Evolutionary conservation across 2,888 invertebrate genomes (phyloP).

Genomic region (Drosophila austrosaltans): DNA sequence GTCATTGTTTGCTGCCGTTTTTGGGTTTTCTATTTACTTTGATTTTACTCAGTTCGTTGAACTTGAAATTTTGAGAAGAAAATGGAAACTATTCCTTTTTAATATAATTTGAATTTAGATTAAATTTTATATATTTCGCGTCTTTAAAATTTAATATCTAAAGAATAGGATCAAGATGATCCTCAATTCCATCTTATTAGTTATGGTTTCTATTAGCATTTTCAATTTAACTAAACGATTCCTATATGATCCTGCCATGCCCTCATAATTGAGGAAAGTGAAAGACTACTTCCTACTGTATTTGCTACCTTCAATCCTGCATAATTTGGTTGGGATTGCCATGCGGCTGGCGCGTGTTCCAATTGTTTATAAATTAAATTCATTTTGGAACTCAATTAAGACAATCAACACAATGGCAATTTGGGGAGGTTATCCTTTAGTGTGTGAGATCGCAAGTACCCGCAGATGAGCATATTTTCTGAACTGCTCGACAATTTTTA

Average conservation of each 20-base stretch:
- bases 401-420: slow-evolving; percentile 52
- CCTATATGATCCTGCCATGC: slow-evolving; percentile 45
- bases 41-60: slow-evolving; percentile 13
- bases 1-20: slow-evolving; percentile 11
- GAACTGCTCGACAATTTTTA: slow-evolving; percentile 48
- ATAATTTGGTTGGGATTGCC: slow-evolving; percentile 49
- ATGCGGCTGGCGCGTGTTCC: slow-evolving; percentile 58
- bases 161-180: too few relatives aligned
- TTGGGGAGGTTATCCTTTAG: slow-evolving; percentile 51
- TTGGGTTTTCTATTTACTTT: background rate
- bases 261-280: slow-evolving; percentile 47
- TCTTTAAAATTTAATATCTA: too few relatives aligned
- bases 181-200: too few relatives aligned
- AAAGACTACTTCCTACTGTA: slow-evolving; percentile 10
- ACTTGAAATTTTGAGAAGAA: slow-evolving; percentile 7
- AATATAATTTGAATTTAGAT: too few relatives aligned
- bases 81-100: background rate
- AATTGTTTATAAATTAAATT: slow-evolving; percentile 36
- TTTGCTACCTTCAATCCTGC: slow-evolving; percentile 57
- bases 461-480: slow-evolving; percentile 48
- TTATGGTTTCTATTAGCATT: too few relatives aligned
- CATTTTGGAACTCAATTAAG: slow-evolving; percentile 65
- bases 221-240: too few relatives aligned
- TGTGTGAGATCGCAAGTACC: slow-evolving; percentile 32
- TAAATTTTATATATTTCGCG: too few relatives aligned